Percentiles rank a stretch among this genome's conserved stretches.
Conservation (phyloP, 2,113 vertebrate species). For the Motacilla tschutschensis region DNA sequence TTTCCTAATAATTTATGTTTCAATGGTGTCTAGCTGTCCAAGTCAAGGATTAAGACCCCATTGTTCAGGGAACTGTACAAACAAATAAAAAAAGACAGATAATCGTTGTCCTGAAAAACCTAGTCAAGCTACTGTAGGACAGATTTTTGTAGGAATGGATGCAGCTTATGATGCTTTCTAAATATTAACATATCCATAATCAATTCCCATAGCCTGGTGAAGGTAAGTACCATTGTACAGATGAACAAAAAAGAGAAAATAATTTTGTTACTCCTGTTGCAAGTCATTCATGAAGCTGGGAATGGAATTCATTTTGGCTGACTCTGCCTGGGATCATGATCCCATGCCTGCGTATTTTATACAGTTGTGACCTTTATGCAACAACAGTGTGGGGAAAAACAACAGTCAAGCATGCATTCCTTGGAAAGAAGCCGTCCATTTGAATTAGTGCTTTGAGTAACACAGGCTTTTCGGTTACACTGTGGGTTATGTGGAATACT, state of each 20-base stretch:
- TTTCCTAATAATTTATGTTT: constrained; percentile 57
- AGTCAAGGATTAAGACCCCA: constrained; percentile 42
- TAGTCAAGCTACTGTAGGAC: constrained; percentile 34
- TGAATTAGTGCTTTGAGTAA: not conserved
- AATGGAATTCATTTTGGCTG: not conserved
- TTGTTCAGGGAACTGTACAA: constrained; percentile 45
- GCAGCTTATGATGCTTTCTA: not conserved
- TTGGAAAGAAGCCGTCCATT: not conserved
- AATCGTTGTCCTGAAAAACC: constrained; percentile 11
- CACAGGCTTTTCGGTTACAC: not conserved
- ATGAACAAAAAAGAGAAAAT: not conserved
- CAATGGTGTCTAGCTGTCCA: constrained; percentile 53
- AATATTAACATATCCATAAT: not conserved
- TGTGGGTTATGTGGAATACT: not conserved
- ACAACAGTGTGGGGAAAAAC: not conserved
- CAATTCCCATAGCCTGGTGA: not conserved
- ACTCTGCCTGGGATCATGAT: not conserved
- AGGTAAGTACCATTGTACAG: not conserved
- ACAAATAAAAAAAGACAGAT: constrained; percentile 21
- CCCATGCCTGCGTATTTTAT: not conserved
- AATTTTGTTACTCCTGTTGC: not conserved
- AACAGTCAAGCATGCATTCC: not conserved
- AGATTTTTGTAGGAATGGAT: not conserved
- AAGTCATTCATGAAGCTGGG: not conserved
- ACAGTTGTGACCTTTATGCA: constrained; percentile 23